Evolutionary conservation across 2,888 invertebrate species (phyloP), one percentile per base, ranked within the genome.

Genomic region (Rotaria socialis): DNA sequence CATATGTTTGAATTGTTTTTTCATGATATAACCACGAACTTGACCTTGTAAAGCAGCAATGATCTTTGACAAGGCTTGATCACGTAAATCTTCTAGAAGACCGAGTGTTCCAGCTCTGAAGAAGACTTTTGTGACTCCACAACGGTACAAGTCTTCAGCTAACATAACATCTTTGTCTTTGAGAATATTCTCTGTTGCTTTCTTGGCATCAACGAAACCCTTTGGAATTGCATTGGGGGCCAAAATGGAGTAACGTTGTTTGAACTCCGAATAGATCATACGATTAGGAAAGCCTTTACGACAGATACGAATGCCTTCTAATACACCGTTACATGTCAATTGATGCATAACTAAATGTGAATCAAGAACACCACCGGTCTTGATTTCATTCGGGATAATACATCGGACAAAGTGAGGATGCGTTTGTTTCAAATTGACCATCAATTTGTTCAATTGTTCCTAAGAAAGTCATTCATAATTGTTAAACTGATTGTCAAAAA

Each of bases 221-320:
- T 91, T 89, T 87, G 93, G 91, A 87, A 93, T 91, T 87, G 92
- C 94, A 91, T 95, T 96, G 89, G 98, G 97, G 88, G 97, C 97
- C 94, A 99, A 94, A 93, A 99, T 97, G 94, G 97, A 96, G 94
- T 99, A 98, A 96, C 98, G 96, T 93, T 97, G 95, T 92, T 97
- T 97, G 95, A 99, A 99, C 93, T 99, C 99, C 89, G 96, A 96
- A 93, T 98, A 98, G 90, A 96, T 94, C 96, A 98, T 96, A 93
- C 99, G 95, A 95, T 98, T 99, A 94, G 99, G 99, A 95, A 99
- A 99, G 92, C 99, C 98, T 88, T 93, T 93, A 93, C 98, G 95
- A 93, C 98, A 99, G 94, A 99, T 99, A 95, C 99, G 96, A 94
- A 99, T 99, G 93, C 99, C 99, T 94, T 99, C 99, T 94, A 99